phyloP scores from a whole-genome alignment of 2,797 vertebrate species.

The Platalea minor region DNA sequence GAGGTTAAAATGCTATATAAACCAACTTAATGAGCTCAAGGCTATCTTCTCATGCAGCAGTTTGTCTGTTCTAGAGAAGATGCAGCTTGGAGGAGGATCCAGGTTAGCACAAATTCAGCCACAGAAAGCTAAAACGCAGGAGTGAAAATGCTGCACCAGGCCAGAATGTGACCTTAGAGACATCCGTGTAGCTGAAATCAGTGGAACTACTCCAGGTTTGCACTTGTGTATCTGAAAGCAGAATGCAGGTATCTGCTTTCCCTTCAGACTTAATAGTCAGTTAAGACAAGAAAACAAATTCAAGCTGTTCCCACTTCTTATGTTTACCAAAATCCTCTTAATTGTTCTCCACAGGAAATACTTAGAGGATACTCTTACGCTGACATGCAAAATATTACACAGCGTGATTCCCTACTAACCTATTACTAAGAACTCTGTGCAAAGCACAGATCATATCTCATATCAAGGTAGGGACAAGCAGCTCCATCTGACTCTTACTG shows the following conservation, averaged over 20 bases:
- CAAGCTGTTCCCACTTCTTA: constrained; percentile 63
- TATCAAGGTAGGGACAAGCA: neutral
- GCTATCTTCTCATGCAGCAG: neutral
- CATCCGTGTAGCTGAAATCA: neutral
- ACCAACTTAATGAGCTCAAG: neutral
- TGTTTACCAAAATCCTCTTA: constrained; percentile 59
- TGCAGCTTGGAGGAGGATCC: neutral
- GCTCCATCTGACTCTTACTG: neutral
- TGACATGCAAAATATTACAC: neutral
- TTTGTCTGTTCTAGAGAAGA: neutral
- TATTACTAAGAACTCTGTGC: neutral
- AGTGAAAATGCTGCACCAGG: neutral
- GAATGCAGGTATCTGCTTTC: neutral
- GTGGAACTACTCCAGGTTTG: neutral
- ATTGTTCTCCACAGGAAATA: constrained; percentile 35
- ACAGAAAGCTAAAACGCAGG: neutral
- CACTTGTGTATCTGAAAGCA: constrained; percentile 18
- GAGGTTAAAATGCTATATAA: neutral
- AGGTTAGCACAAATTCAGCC: neutral
- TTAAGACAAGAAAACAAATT: neutral
- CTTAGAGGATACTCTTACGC: neutral
- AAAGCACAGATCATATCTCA: neutral
- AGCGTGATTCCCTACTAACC: neutral
- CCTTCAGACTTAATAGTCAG: neutral
- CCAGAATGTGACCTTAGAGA: neutral